Base-by-base conservation (phyloP, 2,888 invertebrate species). In the Caenorhabditis drosophilae region DNA sequence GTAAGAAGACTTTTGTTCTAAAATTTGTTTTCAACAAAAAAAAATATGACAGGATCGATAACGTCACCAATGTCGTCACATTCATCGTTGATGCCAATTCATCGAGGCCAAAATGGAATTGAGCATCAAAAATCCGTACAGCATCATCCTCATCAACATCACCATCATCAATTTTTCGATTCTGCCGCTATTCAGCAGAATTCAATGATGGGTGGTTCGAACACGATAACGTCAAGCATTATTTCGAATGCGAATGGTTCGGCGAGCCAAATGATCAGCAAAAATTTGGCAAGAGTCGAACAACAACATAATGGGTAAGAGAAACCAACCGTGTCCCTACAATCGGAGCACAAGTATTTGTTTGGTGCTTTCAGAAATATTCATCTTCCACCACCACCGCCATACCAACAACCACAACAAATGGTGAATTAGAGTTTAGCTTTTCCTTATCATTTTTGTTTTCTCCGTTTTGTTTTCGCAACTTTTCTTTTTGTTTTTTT, bases 121-220 rank as follows among this genome's bases (percentile, higher is more conserved):
- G n/a, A n/a, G n/a, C n/a, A n/a, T n/a, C n/a, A n/a, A n/a, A n/a
- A n/a, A n/a, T n/a, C n/a, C n/a, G n/a, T n/a, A n/a, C n/a, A n/a
- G n/a, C n/a, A 12, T 12, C 31, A 9, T 9, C 31, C 31, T 9
- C 36, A 7, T n/a, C 36, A 36, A 20, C 31, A 18, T 15, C 53
- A 47, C 9, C 27, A 18, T 41, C 66, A 70, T 42, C 66, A 56
- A 47, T 54, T 38, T 38, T 50, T 70, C 15, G 70, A 70, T 48
- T 67, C 63, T 52, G 53, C 67, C 46, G 49, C 61, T 40, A 41
- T 62, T 31, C 54, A 53, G 62, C 62, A 63, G 62, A 63, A 63
- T 46, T 6, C 51, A 1, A 16, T 54, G 11, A 31, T 54, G 35
- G 35, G 48, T 9, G 38, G 42, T 20, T 23, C 47, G 4, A 25